phyloP scores from a whole-genome alignment of 2,113 vertebrate species.

The Clinocottus analis region DNA sequence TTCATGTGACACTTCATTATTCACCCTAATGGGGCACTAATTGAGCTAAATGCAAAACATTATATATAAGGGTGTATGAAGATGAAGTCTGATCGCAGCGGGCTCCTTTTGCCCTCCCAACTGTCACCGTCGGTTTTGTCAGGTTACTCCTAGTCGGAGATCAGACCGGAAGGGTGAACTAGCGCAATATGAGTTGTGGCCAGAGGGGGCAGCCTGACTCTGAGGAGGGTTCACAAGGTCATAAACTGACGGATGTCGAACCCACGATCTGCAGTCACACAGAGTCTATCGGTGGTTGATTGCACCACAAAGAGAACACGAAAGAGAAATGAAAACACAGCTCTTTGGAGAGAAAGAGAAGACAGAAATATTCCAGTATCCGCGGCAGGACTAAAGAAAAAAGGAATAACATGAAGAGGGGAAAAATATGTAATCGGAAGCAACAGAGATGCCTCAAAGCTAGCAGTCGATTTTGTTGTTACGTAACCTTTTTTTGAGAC shows the following conservation, averaged over 20 bases:
- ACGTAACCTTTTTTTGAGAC: slow-evolving; percentile 25
- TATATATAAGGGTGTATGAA: slow-evolving; percentile 16
- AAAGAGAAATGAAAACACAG: slow-evolving; percentile 29
- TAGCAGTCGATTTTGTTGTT: slow-evolving; percentile 1
- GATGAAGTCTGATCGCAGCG: slow-evolving; percentile 23
- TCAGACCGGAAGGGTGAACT: neutral
- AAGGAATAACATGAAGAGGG: slow-evolving; percentile 12
- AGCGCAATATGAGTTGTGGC: neutral
- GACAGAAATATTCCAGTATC: slow-evolving; percentile 13
- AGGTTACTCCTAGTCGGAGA: slow-evolving; percentile 16
- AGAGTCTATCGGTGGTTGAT: neutral
- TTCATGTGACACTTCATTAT: slow-evolving; percentile 65
- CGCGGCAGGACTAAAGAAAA: slow-evolving; percentile 5
- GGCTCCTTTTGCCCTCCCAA: neutral
- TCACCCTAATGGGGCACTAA: slow-evolving; percentile 59
- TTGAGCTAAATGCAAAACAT: slow-evolving; percentile 64
- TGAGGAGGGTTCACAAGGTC: neutral
- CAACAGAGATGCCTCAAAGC: slow-evolving; percentile 20
- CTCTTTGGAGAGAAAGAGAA: slow-evolving; percentile 8
- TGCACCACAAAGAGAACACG: neutral
- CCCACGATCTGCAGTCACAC: neutral
- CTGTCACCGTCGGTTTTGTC: slow-evolving; percentile 24
- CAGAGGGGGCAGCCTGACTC: neutral
- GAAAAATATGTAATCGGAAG: slow-evolving; percentile 4
- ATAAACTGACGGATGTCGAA: neutral